Conservation (phyloP, 1,140 invertebrate species). For the Colletes latitarsis region DNA sequence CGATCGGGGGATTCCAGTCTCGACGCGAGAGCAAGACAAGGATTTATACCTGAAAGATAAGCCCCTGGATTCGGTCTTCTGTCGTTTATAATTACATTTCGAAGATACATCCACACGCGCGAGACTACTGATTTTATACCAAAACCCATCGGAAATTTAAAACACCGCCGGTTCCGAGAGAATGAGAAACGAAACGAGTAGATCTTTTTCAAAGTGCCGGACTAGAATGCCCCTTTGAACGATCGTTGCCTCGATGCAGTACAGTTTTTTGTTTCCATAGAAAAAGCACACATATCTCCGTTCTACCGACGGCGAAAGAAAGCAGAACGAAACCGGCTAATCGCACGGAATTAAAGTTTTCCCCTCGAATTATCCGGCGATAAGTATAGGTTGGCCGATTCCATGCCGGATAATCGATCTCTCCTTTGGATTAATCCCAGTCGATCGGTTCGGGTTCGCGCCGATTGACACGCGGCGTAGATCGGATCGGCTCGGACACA, state of each 20-base stretch:
- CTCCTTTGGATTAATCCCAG: conserved; percentile 1
- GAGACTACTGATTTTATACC: no score
- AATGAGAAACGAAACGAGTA: no score
- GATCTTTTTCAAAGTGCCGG: no score
- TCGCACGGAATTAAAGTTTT: conserved; percentile 29
- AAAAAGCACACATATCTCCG: neutral
- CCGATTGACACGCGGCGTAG: conserved; percentile 31
- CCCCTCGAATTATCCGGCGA: conserved; percentile 1
- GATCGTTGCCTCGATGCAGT: neutral
- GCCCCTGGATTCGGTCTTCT: no score
- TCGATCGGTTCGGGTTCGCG: neutral
- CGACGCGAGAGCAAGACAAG: no score
- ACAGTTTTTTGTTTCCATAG: neutral
- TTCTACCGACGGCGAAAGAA: neutral
- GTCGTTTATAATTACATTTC: no score
- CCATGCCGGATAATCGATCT: conserved; percentile 39
- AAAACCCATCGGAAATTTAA: no score
- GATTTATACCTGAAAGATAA: no score
- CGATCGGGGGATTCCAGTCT: neutral
- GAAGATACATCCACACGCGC: no score
- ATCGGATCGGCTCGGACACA: conserved; percentile 1
- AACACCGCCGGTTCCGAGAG: no score
- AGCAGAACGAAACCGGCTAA: neutral
- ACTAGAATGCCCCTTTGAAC: no score
- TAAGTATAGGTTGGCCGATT: conserved; percentile 26